These are phyloP conservation scores for Siphamia tubifer DNA, from an alignment of 2,113 vertebrate genomes.

Conservation along the genomic window DNA sequence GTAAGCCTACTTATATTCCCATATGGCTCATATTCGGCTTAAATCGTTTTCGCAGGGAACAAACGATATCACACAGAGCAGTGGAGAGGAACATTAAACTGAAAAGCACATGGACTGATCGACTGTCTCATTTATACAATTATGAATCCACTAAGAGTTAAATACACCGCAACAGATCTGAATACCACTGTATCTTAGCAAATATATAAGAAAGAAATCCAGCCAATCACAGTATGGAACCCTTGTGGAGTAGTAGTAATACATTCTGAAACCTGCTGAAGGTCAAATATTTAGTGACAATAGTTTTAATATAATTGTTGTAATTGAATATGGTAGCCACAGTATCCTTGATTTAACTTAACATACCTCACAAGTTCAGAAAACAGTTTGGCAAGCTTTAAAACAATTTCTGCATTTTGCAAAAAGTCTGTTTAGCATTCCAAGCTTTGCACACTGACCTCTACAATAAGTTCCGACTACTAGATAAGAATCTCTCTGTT, in stretches of 20 bases:
- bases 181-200: slow-evolving; percentile 7
- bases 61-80: not conserved
- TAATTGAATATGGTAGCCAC: too few relatives aligned
- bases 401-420: not conserved
- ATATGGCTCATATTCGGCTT: slow-evolving; percentile 36
- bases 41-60: slow-evolving; percentile 42
- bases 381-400: not conserved
- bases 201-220: slow-evolving; percentile 10
- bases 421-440: not conserved
- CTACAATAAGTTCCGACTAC: not conserved
- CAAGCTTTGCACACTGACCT: not conserved
- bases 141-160: not conserved
- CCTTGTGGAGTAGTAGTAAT: not conserved
- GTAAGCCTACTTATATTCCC: slow-evolving; percentile 30
- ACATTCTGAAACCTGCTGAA: not conserved
- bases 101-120: slow-evolving; percentile 1
- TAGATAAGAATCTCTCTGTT: not conserved
- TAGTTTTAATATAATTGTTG: too few relatives aligned
- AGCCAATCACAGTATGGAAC: not conserved
- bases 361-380: not conserved
- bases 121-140: not conserved
- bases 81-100: not conserved
- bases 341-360: not conserved
- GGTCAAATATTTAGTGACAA: too few relatives aligned
- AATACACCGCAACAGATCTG: not conserved